Percentiles rank a stretch among this genome's conserved stretches.
Evolutionary conservation across 2,113 vertebrate species (phyloP).

Genomic region (Mastomys natalensis): DNA sequence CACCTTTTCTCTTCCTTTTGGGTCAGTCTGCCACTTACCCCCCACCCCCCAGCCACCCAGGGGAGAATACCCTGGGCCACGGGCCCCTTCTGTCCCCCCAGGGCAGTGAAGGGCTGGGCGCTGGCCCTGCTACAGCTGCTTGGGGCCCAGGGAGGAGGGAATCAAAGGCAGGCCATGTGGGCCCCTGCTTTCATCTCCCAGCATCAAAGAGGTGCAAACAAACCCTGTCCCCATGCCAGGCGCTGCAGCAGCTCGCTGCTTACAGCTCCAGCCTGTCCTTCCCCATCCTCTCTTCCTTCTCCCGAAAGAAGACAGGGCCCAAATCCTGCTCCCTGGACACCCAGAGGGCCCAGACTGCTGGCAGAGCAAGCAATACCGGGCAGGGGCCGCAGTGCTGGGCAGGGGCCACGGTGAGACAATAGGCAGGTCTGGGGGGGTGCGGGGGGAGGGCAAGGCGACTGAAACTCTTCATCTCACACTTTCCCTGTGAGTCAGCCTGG

Average conservation of each 20-base stretch:
- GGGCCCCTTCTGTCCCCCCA: conserved; percentile 79
- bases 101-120: conserved; percentile 7
- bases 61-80: conserved; percentile 49
- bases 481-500: rapidly evolving
- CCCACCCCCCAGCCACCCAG: not conserved
- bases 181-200: conserved; percentile 92
- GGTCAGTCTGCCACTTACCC: not conserved
- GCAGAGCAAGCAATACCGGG: not conserved
- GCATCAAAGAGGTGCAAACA: conserved; percentile 96
- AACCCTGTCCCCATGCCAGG: conserved; percentile 88
- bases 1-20: not conserved
- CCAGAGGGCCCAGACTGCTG: not conserved
- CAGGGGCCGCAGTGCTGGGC: not conserved
- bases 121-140: conserved; percentile 84
- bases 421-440: rapidly evolving
- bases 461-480: rapidly evolving
- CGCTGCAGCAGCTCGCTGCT: conserved; percentile 53
- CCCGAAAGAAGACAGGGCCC: conserved; percentile 73
- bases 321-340: not conserved
- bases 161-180: conserved; percentile 93
- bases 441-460: not conserved
- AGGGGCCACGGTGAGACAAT: not conserved
- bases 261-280: conserved; percentile 79
- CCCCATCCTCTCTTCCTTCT: conserved; percentile 69
- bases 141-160: conserved; percentile 87